Percentiles rank a stretch among this genome's conserved stretches.
phyloP scores from a whole-genome alignment of 35 echinoderm and acorn worm species.

The Apostichopus californicus region DNA sequence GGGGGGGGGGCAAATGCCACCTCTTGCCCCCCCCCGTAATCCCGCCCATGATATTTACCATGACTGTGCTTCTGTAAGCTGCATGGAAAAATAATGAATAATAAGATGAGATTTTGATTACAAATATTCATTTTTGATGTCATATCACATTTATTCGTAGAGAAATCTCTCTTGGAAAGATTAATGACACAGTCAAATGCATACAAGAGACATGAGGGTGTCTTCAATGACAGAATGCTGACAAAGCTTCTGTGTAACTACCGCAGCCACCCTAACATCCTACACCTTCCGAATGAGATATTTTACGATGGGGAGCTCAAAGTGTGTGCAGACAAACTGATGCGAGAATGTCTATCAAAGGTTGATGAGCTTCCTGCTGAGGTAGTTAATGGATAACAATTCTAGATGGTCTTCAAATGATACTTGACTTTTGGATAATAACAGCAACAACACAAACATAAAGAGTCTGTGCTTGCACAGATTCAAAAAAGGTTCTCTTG shows the following conservation, averaged over 20 bases:
- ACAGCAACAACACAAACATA: too few relatives aligned
- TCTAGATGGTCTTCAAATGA: too few relatives aligned
- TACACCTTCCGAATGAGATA: constrained; percentile 77
- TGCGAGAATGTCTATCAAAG: constrained; percentile 51
- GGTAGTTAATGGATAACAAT: constrained; percentile 36
- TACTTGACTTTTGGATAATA: too few relatives aligned
- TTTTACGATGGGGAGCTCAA: constrained; percentile 86
- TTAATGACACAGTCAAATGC: constrained; percentile 58
- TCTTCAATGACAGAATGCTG: constrained; percentile 67
- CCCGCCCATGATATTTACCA: too few relatives aligned
- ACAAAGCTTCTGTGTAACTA: constrained; percentile 89
- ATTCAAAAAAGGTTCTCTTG: too few relatives aligned
- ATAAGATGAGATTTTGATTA: too few relatives aligned
- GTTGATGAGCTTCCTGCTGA: constrained; percentile 68
- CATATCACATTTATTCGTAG: background rate
- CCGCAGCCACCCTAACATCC: constrained; percentile 80
- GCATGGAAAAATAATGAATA: too few relatives aligned
- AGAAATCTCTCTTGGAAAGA: constrained; percentile 62
- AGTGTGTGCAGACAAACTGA: constrained; percentile 65
- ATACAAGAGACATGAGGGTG: constrained; percentile 51
- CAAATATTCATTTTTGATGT: too few relatives aligned
- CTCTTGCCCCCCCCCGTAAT: too few relatives aligned
- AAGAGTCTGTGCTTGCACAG: too few relatives aligned
- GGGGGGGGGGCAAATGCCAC: too few relatives aligned
- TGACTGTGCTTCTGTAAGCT: too few relatives aligned